Percentiles rank a stretch among this genome's conserved stretches.
Evolutionary conservation across 2,888 invertebrate species (phyloP).

Genomic region (Piscicola geometra): DNA sequence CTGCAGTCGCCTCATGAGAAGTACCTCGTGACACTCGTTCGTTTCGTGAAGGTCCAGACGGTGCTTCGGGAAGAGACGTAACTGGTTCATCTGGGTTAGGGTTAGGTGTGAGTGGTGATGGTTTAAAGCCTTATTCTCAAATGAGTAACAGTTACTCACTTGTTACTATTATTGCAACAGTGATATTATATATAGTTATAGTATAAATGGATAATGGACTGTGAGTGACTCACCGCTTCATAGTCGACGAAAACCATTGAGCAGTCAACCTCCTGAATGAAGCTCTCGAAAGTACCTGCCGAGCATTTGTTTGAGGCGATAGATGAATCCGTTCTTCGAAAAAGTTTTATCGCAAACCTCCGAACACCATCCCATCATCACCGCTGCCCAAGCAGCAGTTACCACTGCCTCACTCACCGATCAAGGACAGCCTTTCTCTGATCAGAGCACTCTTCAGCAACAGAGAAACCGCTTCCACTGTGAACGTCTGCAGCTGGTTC

Average conservation of each 20-base stretch:
- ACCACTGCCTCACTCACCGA: no score
- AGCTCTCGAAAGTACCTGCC: slow-evolving; percentile 58
- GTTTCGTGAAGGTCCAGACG: slow-evolving; percentile 85
- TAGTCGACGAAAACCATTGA: slow-evolving; percentile 83
- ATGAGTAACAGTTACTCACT: not conserved
- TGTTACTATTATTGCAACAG: not conserved
- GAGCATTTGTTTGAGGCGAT: no score
- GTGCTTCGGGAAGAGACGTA: slow-evolving; percentile 69
- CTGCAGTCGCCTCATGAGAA: slow-evolving; percentile 83
- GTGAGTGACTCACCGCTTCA: slow-evolving; percentile 65
- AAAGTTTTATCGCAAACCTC: not conserved
- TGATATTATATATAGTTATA: slow-evolving; percentile 15
- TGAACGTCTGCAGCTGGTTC: slow-evolving; percentile 18
- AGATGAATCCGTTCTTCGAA: no score
- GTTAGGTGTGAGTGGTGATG: not conserved
- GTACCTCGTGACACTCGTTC: slow-evolving; percentile 90
- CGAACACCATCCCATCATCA: no score
- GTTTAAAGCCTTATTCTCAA: not conserved
- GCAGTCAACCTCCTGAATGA: slow-evolving; percentile 66
- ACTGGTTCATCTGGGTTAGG: slow-evolving; percentile 48
- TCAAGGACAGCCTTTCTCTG: slow-evolving; percentile 25
- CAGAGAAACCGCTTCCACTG: not conserved
- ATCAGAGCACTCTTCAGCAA: slow-evolving; percentile 13
- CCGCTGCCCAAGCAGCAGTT: no score
- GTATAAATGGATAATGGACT: no score